phyloP scores from a whole-genome alignment of 2,888 invertebrate genomes.

The Euproctis similis region DNA sequence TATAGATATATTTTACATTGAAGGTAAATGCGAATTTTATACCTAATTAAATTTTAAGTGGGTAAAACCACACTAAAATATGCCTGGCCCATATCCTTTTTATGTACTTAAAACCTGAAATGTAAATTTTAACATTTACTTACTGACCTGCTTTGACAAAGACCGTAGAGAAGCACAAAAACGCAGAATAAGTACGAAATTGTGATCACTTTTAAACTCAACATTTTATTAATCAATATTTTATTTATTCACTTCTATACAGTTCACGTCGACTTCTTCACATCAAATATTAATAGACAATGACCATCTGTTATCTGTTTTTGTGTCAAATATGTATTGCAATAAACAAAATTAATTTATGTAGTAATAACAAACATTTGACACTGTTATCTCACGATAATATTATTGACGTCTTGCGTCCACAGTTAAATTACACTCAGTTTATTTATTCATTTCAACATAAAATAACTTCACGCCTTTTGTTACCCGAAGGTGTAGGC shows the following conservation, averaged over 20 bases:
- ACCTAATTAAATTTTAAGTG: too few species aligned
- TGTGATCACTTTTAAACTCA: conserved; percentile 15
- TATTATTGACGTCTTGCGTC: conserved; percentile 54
- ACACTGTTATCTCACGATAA: conserved; percentile 47
- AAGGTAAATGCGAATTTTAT: too few species aligned
- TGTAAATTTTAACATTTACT: background rate
- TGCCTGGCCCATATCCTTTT: too few species aligned
- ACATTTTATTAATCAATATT: conserved; percentile 17
- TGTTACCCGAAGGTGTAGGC: too few species aligned
- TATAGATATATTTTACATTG: too few species aligned
- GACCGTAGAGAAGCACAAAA: conserved; percentile 17
- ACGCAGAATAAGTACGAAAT: conserved; percentile 14
- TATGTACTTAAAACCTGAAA: too few species aligned
- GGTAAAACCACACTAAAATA: too few species aligned
- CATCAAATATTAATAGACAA: conserved; percentile 13
- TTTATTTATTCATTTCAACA: too few species aligned
- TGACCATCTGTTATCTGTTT: conserved; percentile 14
- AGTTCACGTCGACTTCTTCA: conserved; percentile 11
- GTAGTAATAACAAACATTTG: conserved; percentile 40
- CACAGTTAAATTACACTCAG: too few species aligned
- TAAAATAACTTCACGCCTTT: too few species aligned
- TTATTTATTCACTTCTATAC: background rate
- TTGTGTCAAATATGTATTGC: conserved; percentile 14
- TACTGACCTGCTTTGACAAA: conserved; percentile 29
- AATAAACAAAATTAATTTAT: conserved; percentile 23